These are phyloP conservation scores for Nothobranchius kuhntae DNA, from an alignment of 2,113 vertebrate genomes.

Conservation along the genomic window DNA sequence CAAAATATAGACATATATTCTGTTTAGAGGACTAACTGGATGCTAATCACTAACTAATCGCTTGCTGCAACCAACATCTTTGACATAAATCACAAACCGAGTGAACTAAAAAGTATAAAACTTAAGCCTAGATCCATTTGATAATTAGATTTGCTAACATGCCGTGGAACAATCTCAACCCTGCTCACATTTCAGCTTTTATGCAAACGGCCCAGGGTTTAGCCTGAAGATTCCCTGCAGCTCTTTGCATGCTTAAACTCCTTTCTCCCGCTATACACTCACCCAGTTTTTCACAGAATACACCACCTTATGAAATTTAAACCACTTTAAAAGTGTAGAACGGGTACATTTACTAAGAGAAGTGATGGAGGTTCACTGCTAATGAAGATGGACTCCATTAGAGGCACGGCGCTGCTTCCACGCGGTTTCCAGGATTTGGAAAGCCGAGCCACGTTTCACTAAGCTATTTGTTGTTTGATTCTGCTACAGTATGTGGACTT, in stretches of 20 bases:
- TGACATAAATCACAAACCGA: too few species aligned
- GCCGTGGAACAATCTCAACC: not conserved
- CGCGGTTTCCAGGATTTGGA: constrained; percentile 4
- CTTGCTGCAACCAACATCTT: not conserved
- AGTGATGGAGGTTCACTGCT: constrained; percentile 23
- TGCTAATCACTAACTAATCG: not conserved
- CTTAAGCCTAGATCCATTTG: too few species aligned
- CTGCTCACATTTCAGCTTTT: constrained; percentile 45
- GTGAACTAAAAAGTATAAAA: not conserved
- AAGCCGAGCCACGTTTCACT: constrained; percentile 23
- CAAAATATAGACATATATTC: not conserved
- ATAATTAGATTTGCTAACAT: constrained; percentile 6
- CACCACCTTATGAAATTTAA: not conserved
- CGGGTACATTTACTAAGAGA: too few species aligned
- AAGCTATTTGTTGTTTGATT: constrained; percentile 59
- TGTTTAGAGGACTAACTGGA: too few species aligned
- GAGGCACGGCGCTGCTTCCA: constrained; percentile 24
- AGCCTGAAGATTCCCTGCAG: constrained; percentile 31
- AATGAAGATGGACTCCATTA: not conserved
- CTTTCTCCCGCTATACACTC: not conserved
- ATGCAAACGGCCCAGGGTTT: constrained; percentile 41
- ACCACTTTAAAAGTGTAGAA: constrained; percentile 9
- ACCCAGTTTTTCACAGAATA: too few species aligned
- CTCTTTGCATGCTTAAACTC: constrained; percentile 35
- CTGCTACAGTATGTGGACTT: constrained; percentile 66